Base-by-base conservation (phyloP, 1,140 invertebrate species). In the Leptopilina clavipes region DNA sequence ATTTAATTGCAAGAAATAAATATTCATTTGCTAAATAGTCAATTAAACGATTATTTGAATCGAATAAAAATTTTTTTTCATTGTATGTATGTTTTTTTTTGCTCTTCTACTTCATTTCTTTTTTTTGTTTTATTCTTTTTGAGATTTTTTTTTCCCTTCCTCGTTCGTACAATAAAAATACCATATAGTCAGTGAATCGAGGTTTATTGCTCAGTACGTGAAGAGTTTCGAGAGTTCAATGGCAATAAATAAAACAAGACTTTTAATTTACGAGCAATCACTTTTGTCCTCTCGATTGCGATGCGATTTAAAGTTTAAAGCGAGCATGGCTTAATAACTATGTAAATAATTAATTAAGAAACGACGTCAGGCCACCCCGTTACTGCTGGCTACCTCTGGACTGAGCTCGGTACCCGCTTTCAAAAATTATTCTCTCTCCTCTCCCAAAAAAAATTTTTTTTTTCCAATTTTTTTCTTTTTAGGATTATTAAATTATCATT, bases 351-450 rank as follows among this genome's bases (percentile, higher is more conserved):
- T 86, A 89, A 86, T 83, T 85, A 82, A 86, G 81, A 86, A 80
- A 78, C 82, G 86, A 89, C 88, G 88, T 89, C 89, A 89, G 89
- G 89, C 89, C 84, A 88, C 89, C 87, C 86, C 88, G 89, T 89
- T 89, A 90, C 85, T 89, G 89, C 89, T 87, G 87, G 86, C 89
- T 88, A 90, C 89, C 88, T 85, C 85, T 81, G 80, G 82, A 87
- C 84, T 83, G 75, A 83, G 87, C 86, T 82, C 85, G 86, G 77
- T 82, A 78, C 85, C 85, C 81, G 87, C 87, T 87, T 84, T 83
- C 81, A 79, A 75, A n/a, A 40, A 40, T 40, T 31, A 31, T 31
- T 40, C 37, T 40, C 37, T 40, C 37, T 40, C 37, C 8, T 40
- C 9, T 40, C 37, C 19, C 72, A 37, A 14, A 19, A 22, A 71